A percentile compares a stretch with the other conserved stretches of the same genome.
These are phyloP conservation scores for Taenioides sp. DNA, from an alignment of 2,797 vertebrate species.

Conservation along the genomic window DNA sequence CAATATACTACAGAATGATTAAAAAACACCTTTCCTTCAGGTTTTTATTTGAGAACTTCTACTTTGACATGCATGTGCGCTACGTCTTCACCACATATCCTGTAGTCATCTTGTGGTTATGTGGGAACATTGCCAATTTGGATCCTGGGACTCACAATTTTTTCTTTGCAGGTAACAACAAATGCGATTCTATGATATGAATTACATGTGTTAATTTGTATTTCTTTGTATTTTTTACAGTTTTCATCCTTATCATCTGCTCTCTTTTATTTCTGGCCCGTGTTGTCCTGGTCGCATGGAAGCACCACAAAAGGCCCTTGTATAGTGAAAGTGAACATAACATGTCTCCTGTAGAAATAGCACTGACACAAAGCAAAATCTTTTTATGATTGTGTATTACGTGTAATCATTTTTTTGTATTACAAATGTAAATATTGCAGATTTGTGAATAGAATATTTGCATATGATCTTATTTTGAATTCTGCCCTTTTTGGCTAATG, in stretches of 20 bases:
- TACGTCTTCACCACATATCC: conserved; percentile 78
- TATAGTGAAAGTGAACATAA: conserved; percentile 41
- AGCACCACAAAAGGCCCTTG: conserved; percentile 53
- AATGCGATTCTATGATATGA: not conserved
- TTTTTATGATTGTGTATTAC: conserved; percentile 41
- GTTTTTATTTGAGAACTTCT: conserved; percentile 80
- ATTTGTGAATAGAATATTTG: not conserved
- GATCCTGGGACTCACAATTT: not conserved
- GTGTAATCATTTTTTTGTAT: not conserved
- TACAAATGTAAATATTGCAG: not conserved
- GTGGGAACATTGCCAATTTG: conserved; percentile 51
- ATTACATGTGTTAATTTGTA: conserved; percentile 1
- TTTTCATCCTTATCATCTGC: conserved; percentile 45
- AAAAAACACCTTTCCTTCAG: conserved; percentile 40
- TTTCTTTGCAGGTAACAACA: conserved; percentile 70
- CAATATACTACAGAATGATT: no score
- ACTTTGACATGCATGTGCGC: conserved; percentile 74
- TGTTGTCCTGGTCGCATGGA: conserved; percentile 58
- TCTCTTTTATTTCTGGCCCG: conserved; percentile 44
- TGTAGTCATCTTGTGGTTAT: conserved; percentile 71
- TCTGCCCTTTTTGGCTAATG: not conserved
- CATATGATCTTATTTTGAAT: not conserved
- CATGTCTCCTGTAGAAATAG: conserved; percentile 65
- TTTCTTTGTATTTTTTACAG: conserved; percentile 36
- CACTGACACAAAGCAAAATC: conserved; percentile 55